Conservation (phyloP, 2,888 invertebrate species). For the Myopa testacea region DNA sequence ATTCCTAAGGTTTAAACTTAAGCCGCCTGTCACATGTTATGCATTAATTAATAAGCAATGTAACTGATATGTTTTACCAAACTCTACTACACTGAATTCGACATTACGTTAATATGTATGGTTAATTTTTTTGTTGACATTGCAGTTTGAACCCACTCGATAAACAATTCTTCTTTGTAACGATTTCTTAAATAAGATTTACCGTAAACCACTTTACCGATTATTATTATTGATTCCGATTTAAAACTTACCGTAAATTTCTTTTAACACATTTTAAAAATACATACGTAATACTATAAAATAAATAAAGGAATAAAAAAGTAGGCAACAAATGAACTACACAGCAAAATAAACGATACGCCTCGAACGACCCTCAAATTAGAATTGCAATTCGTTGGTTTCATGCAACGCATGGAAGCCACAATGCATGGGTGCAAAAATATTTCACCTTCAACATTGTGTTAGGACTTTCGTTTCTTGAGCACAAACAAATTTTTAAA, state of each 20-base stretch:
- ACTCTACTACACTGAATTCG: background rate
- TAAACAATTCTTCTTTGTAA: too few relatives aligned
- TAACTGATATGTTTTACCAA: conserved; percentile 29
- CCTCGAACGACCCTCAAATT: conserved; percentile 17
- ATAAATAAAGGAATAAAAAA: conserved; percentile 3
- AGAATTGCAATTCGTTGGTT: conserved; percentile 16
- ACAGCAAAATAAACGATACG: conserved; percentile 13
- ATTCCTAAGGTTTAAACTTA: conserved; percentile 23
- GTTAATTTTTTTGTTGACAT: background rate
- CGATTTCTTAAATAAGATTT: too few relatives aligned
- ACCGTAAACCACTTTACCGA: too few relatives aligned
- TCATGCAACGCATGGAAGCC: background rate
- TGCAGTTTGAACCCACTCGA: background rate
- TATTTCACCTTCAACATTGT: background rate
- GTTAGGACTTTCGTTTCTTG: too few relatives aligned
- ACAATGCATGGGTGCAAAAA: background rate
- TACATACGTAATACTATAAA: background rate
- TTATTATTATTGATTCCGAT: background rate
- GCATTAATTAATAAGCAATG: conserved; percentile 32
- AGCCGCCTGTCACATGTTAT: conserved; percentile 24
- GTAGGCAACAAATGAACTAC: background rate
- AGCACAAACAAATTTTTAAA: too few relatives aligned
- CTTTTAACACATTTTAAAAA: conserved; percentile 18
- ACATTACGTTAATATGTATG: too few relatives aligned
- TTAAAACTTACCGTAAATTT: conserved; percentile 8